Conservation (phyloP, 2,888 invertebrate species). For the Pimpla rufipes region DNA sequence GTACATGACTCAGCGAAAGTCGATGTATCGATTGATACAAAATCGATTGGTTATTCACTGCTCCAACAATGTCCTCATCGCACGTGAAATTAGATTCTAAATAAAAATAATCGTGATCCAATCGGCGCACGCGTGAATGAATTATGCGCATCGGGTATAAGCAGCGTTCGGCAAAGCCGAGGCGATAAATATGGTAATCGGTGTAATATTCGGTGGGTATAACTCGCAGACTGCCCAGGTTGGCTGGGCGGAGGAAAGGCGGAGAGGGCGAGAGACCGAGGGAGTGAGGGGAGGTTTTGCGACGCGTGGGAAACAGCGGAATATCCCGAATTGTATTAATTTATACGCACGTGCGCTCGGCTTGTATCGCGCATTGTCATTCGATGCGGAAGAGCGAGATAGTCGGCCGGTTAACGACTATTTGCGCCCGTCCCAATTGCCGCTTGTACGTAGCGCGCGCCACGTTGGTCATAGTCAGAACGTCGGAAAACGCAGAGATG, state of each 20-base stretch:
- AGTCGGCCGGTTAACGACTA: conserved; percentile 47
- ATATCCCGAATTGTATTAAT: conserved; percentile 61
- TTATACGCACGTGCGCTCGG: conserved; percentile 37
- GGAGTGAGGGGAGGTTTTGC: not conserved
- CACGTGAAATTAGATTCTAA: not conserved
- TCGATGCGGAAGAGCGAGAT: conserved; percentile 24
- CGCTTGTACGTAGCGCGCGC: not conserved
- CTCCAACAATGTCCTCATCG: too few relatives aligned
- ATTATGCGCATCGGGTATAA: conserved; percentile 4
- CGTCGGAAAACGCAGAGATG: conserved; percentile 26
- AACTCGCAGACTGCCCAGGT: not conserved
- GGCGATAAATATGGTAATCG: conserved; percentile 61
- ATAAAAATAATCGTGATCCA: not conserved
- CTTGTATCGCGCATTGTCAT: conserved; percentile 28
- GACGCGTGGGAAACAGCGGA: conserved; percentile 27
- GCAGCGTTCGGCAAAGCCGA: conserved; percentile 1
- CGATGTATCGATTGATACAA: too few relatives aligned
- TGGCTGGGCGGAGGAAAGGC: not conserved
- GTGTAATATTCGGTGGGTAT: conserved; percentile 35
- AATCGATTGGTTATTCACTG: too few relatives aligned
- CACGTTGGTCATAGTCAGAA: conserved; percentile 38
- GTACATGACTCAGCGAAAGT: too few relatives aligned
- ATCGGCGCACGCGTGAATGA: not conserved
- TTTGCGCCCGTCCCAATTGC: conserved; percentile 45
- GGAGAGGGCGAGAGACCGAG: not conserved